phyloP scores from a whole-genome alignment of 2,888 invertebrate genomes.

The Opisthograptis luteolata region DNA sequence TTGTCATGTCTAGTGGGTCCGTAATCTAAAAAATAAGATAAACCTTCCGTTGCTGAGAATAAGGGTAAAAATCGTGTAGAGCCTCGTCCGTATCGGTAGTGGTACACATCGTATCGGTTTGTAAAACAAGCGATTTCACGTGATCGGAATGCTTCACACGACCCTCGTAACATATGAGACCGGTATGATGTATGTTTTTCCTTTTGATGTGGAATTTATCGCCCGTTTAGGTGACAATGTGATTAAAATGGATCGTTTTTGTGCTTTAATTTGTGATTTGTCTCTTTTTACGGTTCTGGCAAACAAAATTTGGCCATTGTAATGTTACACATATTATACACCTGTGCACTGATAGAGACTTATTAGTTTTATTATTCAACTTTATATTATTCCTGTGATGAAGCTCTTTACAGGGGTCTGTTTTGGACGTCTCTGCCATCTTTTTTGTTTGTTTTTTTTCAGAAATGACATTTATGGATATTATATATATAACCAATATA shows the following conservation, averaged over 20 bases:
- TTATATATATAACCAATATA: no score
- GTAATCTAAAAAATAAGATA: constrained; percentile 34
- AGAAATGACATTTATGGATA: no score
- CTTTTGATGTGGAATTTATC: constrained; percentile 72
- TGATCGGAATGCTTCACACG: constrained; percentile 82
- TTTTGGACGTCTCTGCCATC: no score
- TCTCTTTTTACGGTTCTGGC: constrained; percentile 1
- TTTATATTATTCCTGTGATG: no score
- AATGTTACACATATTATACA: no score
- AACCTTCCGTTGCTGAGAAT: constrained; percentile 33
- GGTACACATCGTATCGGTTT: constrained; percentile 76
- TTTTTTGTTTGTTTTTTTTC: no score
- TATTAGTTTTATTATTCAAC: no score
- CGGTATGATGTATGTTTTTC: constrained; percentile 79
- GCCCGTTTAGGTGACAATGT: constrained; percentile 53
- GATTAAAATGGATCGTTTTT: constrained; percentile 48
- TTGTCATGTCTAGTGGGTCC: constrained; percentile 78
- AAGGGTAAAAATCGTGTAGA: constrained; percentile 27
- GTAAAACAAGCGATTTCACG: constrained; percentile 82
- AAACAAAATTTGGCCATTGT: no score
- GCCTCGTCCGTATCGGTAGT: constrained; percentile 46
- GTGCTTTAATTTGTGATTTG: constrained; percentile 25
- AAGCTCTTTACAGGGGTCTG: no score
- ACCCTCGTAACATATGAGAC: constrained; percentile 81
- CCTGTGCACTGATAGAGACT: no score